phyloP scores from a whole-genome alignment of 2,113 vertebrate species.

The Cnemophilus loriae region DNA sequence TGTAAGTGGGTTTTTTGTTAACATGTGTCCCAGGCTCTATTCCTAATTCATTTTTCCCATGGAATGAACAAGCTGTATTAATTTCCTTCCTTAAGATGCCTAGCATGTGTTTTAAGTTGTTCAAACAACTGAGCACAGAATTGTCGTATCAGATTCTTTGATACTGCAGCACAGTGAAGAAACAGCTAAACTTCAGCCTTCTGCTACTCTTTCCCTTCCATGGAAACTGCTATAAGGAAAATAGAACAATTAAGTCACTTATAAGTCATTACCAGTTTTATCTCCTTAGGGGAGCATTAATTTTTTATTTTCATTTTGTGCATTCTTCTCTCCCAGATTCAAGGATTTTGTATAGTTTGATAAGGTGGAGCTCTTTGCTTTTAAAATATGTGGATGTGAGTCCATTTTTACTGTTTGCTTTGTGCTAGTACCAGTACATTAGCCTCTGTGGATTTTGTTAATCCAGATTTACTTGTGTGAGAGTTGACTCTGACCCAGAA shows the following conservation, averaged over 20 bases:
- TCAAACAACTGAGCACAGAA: neutral
- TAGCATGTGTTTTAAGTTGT: slow-evolving; percentile 10
- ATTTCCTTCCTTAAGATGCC: slow-evolving; percentile 6
- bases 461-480: slow-evolving; percentile 53
- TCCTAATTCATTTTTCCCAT: neutral
- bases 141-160: neutral
- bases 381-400: neutral
- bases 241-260: slow-evolving; percentile 20
- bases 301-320: slow-evolving; percentile 30
- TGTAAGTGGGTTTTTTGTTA: slow-evolving; percentile 32
- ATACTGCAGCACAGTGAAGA: neutral
- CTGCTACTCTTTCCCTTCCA: neutral
- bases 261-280: slow-evolving; percentile 12
- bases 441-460: slow-evolving; percentile 46
- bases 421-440: slow-evolving; percentile 10
- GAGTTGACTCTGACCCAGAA: slow-evolving; percentile 37
- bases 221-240: neutral
- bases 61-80: neutral
- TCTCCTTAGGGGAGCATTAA: neutral
- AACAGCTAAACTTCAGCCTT: slow-evolving; percentile 8
- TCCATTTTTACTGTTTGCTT: slow-evolving; percentile 10
- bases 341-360: neutral
- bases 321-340: neutral
- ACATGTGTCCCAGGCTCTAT: neutral
- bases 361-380: neutral